phyloP scores from a whole-genome alignment of 1,140 invertebrate genomes.

The Lerema accius region DNA sequence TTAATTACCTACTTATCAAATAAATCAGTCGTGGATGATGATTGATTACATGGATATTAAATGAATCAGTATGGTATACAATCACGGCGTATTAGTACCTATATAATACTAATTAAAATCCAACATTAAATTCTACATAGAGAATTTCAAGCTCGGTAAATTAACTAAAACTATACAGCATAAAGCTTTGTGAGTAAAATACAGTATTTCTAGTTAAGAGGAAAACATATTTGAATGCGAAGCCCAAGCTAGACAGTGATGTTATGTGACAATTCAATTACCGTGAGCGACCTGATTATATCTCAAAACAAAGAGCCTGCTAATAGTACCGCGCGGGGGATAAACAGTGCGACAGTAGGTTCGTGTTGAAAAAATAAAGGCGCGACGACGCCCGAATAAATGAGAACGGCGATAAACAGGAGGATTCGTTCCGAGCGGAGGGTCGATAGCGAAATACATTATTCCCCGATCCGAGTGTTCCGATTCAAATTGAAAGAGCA shows the following conservation, averaged over 20 bases:
- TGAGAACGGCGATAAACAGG: constrained; percentile 81
- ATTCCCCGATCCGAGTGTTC: constrained; percentile 82
- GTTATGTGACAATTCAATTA: constrained; percentile 74
- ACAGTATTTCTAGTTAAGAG: no score
- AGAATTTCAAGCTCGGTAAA: background rate
- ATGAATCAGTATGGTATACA: background rate
- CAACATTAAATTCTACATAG: no score
- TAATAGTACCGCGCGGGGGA: constrained; percentile 70
- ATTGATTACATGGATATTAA: no score
- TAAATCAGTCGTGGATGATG: no score
- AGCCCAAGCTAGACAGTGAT: constrained; percentile 30
- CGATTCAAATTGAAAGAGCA: constrained; percentile 83
- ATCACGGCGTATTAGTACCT: no score
- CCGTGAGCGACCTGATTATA: constrained; percentile 63
- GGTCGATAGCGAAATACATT: constrained; percentile 83
- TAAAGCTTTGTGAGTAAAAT: no score
- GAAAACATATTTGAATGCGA: constrained; percentile 12
- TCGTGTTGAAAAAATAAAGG: constrained; percentile 80
- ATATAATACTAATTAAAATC: no score
- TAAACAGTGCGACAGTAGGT: constrained; percentile 73
- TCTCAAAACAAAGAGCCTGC: constrained; percentile 73
- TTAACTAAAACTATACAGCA: no score
- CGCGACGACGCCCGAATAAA: constrained; percentile 80
- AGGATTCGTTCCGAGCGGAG: constrained; percentile 76
- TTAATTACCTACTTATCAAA: no score